Evolutionary conservation across 2,797 vertebrate species (phyloP).

Genomic region (Crossoptilon crossoptilon): DNA sequence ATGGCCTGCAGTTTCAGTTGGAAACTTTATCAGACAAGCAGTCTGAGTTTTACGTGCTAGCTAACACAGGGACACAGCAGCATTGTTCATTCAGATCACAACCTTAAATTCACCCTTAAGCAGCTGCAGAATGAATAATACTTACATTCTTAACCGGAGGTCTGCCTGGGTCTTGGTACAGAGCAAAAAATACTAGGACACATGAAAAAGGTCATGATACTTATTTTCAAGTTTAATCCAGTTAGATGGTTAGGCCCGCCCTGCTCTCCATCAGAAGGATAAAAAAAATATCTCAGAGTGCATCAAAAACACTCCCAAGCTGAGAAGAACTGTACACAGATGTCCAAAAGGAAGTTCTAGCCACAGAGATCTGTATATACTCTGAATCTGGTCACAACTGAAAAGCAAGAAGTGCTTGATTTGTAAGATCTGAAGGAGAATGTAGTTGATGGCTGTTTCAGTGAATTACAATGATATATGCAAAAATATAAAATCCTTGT

Average conservation of each 20-base stretch:
- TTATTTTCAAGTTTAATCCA: background rate
- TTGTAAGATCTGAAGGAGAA: background rate
- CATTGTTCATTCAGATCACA: background rate
- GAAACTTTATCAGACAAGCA: constrained; percentile 1
- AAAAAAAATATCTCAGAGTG: background rate
- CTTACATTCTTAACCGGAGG: background rate
- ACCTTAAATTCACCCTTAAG: background rate
- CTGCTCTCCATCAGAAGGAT: background rate
- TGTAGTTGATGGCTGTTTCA: background rate
- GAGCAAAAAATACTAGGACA: background rate
- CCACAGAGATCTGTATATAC: background rate
- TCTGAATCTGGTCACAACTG: background rate
- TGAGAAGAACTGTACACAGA: background rate
- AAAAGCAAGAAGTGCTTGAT: background rate
- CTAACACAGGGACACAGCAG: background rate
- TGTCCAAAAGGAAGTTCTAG: background rate
- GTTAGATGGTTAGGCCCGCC: background rate
- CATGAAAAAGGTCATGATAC: background rate
- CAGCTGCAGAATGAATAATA: background rate
- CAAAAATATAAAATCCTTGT: background rate
- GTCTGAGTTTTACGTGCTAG: background rate
- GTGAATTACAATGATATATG: background rate
- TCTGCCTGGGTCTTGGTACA: background rate
- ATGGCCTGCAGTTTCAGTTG: background rate
- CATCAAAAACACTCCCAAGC: background rate